Evolutionary conservation across 2,113 vertebrate species (phyloP).

Genomic region (Sturnus vulgaris): DNA sequence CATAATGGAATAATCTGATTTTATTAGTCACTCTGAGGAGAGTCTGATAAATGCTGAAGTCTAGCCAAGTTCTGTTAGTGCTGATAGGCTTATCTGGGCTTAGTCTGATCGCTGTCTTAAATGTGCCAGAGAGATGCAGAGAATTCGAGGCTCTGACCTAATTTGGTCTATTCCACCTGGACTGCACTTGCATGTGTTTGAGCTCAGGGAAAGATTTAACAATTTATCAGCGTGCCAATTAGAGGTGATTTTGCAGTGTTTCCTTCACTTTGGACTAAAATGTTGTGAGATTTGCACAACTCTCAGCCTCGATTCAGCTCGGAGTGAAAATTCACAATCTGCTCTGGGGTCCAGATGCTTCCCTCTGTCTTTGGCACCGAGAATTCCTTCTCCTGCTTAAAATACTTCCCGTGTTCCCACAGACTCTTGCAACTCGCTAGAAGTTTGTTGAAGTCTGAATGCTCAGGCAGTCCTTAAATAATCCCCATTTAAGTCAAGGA

Average conservation of each 20-base stretch:
- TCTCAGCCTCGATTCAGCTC: not conserved
- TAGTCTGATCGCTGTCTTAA: not conserved
- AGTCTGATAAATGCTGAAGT: not conserved
- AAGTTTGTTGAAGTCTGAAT: not conserved
- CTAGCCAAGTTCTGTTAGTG: not conserved
- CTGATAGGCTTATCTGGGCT: not conserved
- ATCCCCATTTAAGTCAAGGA: not conserved
- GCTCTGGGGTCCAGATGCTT: conserved; percentile 3
- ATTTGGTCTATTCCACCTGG: not conserved
- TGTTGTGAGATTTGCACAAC: not conserved
- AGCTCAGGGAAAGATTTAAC: not conserved
- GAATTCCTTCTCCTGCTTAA: not conserved
- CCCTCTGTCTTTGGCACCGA: not conserved
- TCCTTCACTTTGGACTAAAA: not conserved
- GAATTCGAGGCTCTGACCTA: conserved; percentile 4
- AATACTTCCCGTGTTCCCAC: not conserved
- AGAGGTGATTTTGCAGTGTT: not conserved
- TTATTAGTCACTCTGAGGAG: conserved; percentile 6
- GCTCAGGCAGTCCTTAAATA: not conserved
- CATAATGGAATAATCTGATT: not conserved
- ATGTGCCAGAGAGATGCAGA: not conserved
- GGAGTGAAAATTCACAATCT: not conserved
- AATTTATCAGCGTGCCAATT: not conserved
- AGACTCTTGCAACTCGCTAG: not conserved
- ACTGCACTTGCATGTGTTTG: not conserved